phyloP scores from a whole-genome alignment of 64 coral and sea anemone genomes.

The Hydrozoanthus tunicans region DNA sequence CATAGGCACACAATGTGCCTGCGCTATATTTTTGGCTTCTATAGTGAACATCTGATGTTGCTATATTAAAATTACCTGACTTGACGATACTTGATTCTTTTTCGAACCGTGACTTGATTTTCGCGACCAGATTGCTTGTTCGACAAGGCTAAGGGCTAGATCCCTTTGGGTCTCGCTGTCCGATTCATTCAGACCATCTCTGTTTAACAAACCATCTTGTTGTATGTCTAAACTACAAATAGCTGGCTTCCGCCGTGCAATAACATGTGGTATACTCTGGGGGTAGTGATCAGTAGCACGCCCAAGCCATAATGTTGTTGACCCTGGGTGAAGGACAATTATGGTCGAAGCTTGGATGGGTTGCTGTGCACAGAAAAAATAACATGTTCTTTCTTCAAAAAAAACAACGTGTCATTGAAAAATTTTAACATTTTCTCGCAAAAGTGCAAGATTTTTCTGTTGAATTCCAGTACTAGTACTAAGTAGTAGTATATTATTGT shows the following conservation, averaged over 20 bases:
- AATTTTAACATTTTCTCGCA: neutral
- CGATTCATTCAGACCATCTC: constrained; percentile 84
- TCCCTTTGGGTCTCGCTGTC: constrained; percentile 95
- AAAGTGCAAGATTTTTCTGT: no score
- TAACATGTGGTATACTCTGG: constrained; percentile 88
- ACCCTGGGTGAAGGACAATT: constrained; percentile 95
- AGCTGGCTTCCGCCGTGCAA: constrained; percentile 70
- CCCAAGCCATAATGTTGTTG: constrained; percentile 92
- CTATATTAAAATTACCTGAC: constrained; percentile 34
- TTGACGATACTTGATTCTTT: constrained; percentile 82
- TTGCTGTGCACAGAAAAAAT: constrained; percentile 45
- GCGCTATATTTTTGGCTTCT: no score
- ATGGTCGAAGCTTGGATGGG: constrained; percentile 84
- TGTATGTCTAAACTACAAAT: constrained; percentile 41
- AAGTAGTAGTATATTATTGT: no score
- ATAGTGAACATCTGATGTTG: neutral
- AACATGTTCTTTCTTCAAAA: neutral
- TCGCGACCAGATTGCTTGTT: constrained; percentile 95
- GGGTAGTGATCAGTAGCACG: constrained; percentile 95
- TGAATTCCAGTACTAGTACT: no score
- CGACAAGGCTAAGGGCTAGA: constrained; percentile 92
- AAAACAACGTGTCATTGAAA: neutral
- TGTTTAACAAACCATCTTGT: constrained; percentile 67
- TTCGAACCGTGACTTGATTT: constrained; percentile 73
- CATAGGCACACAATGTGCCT: no score